These are phyloP conservation scores for Drosophila lacicola DNA, from an alignment of 2,888 invertebrate genomes.

Conservation along the genomic window DNA sequence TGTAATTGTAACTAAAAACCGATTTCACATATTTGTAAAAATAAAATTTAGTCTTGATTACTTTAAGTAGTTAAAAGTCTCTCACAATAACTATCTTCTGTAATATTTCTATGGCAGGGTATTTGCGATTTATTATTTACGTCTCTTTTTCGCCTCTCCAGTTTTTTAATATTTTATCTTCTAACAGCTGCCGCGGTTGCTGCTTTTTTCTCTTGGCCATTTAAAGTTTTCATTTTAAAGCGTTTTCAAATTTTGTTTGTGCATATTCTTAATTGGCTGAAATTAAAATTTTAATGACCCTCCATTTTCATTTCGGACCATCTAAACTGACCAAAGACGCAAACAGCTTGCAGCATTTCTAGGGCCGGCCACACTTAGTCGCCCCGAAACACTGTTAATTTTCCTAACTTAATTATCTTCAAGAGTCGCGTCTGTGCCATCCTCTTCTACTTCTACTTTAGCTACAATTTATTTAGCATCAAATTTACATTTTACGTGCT, in stretches of 20 bases:
- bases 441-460: not conserved
- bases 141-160: not conserved
- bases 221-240: slow-evolving; percentile 26
- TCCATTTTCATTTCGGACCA: slow-evolving; percentile 1
- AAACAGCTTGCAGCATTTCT: slow-evolving; percentile 29
- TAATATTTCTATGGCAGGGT: not conserved
- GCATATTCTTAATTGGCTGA: slow-evolving; percentile 51
- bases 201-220: slow-evolving; percentile 10
- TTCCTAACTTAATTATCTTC: slow-evolving; percentile 55
- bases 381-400: slow-evolving; percentile 27
- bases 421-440: slow-evolving; percentile 2
- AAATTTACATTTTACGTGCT: slow-evolving; percentile 35
- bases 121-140: not conserved
- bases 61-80: too few species aligned
- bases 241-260: slow-evolving; percentile 44
- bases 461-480: slow-evolving; percentile 28
- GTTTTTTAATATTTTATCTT: not conserved
- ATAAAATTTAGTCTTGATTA: not conserved
- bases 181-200: slow-evolving; percentile 4
- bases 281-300: slow-evolving; percentile 51
- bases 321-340: slow-evolving; percentile 17
- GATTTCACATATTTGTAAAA: too few species aligned
- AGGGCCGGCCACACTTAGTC: slow-evolving; percentile 3
- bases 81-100: too few species aligned
- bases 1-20: too few species aligned